Evolutionary conservation across 1,140 invertebrate genomes (phyloP).

Genomic region (Leptinotarsa defecta): DNA sequence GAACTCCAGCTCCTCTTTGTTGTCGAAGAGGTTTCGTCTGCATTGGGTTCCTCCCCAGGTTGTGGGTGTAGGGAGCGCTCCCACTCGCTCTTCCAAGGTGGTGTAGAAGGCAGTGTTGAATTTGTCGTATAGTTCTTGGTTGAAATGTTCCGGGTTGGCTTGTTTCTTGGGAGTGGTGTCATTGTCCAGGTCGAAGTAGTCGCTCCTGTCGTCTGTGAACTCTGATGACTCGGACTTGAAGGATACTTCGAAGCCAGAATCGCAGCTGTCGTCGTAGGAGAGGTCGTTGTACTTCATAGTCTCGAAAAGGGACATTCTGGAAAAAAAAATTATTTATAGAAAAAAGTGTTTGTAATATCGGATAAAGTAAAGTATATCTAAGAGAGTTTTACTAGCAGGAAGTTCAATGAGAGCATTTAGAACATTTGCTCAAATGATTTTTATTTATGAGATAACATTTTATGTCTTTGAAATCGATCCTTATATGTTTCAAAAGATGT

Average conservation of each 20-base stretch:
- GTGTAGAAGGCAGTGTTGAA: constrained; percentile 46
- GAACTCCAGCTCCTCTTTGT: constrained; percentile 37
- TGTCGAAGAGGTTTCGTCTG: constrained; percentile 34
- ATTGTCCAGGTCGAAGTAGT: constrained; percentile 48
- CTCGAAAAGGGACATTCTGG: constrained; percentile 39
- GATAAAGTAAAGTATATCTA: background rate
- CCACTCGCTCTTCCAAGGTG: constrained; percentile 35
- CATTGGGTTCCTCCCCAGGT: constrained; percentile 25
- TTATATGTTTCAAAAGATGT: background rate
- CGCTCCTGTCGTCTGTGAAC: constrained; percentile 45
- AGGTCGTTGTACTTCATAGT: constrained; percentile 29
- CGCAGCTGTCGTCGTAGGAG: constrained; percentile 53
- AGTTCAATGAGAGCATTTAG: no score
- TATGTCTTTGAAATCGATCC: background rate
- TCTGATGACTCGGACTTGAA: constrained; percentile 54
- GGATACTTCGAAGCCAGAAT: constrained; percentile 55
- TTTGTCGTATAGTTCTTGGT: constrained; percentile 50
- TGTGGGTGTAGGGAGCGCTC: background rate
- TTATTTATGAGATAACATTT: background rate
- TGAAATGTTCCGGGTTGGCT: constrained; percentile 24
- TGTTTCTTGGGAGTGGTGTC: constrained; percentile 39
- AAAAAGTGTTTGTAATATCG: background rate
- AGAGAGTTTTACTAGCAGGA: background rate
- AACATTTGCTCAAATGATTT: background rate
- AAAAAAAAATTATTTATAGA: constrained; percentile 17